A percentile compares a stretch with the other conserved stretches of the same genome.
These are phyloP conservation scores for Sebastes paucispinis DNA, from an alignment of 2,797 vertebrate genomes.

Conservation along the genomic window DNA sequence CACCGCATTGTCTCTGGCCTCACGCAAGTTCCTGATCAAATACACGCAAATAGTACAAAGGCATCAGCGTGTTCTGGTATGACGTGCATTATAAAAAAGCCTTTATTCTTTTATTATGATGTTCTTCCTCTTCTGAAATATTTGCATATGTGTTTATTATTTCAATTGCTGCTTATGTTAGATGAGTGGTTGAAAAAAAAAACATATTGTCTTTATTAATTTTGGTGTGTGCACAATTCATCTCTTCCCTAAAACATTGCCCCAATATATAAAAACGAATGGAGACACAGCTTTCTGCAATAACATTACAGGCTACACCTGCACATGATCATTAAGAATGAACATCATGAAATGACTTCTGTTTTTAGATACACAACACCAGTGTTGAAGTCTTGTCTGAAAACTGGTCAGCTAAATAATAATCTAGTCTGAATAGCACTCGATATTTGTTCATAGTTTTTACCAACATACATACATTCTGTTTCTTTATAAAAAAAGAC, in stretches of 20 bases:
- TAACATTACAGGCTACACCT: neutral
- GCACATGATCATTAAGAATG: neutral
- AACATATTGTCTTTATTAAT: neutral
- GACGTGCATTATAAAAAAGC: neutral
- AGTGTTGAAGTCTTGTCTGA: neutral
- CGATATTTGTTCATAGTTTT: neutral
- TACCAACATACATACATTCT: neutral
- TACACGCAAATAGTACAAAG: neutral
- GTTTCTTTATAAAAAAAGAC: neutral
- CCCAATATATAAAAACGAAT: neutral
- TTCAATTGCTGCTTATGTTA: neutral
- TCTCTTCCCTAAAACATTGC: neutral
- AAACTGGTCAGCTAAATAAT: neutral
- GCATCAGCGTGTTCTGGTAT: neutral
- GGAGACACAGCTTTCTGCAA: neutral
- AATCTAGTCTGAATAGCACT: neutral
- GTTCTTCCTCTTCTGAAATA: neutral
- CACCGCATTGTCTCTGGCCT: constrained; percentile 91
- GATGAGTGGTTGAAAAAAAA: neutral
- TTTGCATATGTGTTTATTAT: neutral
- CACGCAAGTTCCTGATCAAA: constrained; percentile 89
- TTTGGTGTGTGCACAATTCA: neutral
- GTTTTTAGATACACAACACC: neutral
- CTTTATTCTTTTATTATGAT: neutral
- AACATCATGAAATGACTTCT: neutral